These are phyloP conservation scores for Parazoanthus darwini DNA, from an alignment of 92 coral and sea anemone genomes.

Conservation along the genomic window DNA sequence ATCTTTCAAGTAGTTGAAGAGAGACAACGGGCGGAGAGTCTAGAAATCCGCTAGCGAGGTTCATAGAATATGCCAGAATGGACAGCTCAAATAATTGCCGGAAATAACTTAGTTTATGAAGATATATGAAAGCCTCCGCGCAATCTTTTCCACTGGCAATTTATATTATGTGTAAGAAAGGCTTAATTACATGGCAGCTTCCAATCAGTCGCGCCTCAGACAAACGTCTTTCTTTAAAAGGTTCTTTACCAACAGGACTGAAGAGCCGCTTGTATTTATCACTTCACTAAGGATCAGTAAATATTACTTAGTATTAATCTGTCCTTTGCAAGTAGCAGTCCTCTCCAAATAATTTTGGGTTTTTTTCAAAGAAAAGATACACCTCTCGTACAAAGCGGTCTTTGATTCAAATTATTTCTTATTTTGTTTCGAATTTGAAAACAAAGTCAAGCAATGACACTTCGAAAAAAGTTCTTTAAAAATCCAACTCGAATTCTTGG, in stretches of 20 bases:
- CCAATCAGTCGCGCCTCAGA: too few relatives aligned
- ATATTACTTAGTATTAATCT: too few relatives aligned
- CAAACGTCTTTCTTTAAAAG: too few relatives aligned
- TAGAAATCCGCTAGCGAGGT: constrained; percentile 28
- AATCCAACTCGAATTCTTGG: constrained; percentile 19
- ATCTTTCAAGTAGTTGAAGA: constrained; percentile 32
- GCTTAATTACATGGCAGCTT: background rate
- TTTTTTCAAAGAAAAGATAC: too few relatives aligned
- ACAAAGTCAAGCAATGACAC: background rate
- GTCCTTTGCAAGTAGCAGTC: background rate
- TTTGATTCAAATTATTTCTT: background rate
- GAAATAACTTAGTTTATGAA: constrained; percentile 86
- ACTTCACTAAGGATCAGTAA: too few relatives aligned
- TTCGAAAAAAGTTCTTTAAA: too few relatives aligned
- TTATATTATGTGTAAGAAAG: background rate
- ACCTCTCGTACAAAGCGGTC: too few relatives aligned
- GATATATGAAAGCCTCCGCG: constrained; percentile 46
- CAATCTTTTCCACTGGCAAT: background rate
- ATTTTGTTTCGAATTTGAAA: background rate
- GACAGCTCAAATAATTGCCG: constrained; percentile 72
- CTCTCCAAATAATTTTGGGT: background rate
- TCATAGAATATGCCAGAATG: constrained; percentile 59
- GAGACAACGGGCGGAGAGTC: constrained; percentile 2
- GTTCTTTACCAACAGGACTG: too few relatives aligned
- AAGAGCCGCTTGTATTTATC: too few relatives aligned